These are phyloP conservation scores for Athalia cordata DNA, from an alignment of 2,888 invertebrate genomes.

Conservation along the genomic window DNA sequence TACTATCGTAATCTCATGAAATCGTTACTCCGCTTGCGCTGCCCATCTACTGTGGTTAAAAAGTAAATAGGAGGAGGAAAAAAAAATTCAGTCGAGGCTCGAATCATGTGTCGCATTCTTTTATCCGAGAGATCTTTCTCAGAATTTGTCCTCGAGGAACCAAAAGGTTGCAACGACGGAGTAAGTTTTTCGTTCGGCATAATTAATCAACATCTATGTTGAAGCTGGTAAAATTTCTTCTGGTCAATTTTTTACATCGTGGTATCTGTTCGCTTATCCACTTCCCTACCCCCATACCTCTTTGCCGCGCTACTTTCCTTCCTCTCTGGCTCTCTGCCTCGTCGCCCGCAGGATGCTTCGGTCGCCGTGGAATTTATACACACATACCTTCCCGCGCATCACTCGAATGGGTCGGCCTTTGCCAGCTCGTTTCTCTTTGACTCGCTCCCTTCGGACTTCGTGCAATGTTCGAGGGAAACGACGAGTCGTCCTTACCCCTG, in stretches of 20 bases:
- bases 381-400: slow-evolving; percentile 25
- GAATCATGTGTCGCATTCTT: slow-evolving; percentile 23
- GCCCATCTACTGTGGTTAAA: too few species aligned
- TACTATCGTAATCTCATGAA: too few species aligned
- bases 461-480: neutral
- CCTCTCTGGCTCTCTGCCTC: slow-evolving; percentile 1
- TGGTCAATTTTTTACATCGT: slow-evolving; percentile 45
- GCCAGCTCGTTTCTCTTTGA: slow-evolving; percentile 30
- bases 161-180: slow-evolving; percentile 31
- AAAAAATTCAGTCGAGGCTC: slow-evolving; percentile 26
- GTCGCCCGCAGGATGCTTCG: slow-evolving; percentile 19
- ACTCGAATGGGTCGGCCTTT: slow-evolving; percentile 33
- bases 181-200: slow-evolving; percentile 35
- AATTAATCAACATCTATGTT: slow-evolving; percentile 44
- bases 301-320: slow-evolving; percentile 7
- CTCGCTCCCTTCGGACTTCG: slow-evolving; percentile 14
- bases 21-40: too few species aligned
- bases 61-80: slow-evolving; percentile 11
- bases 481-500: slow-evolving; percentile 27
- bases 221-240: slow-evolving; percentile 40
- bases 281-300: neutral
- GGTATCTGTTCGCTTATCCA: slow-evolving; percentile 16
- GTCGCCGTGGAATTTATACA: slow-evolving; percentile 37
- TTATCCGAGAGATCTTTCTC: slow-evolving; percentile 40
- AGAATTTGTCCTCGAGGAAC: slow-evolving; percentile 35